Evolutionary conservation across 2,797 vertebrate genomes (phyloP), one percentile per base, ranked within the genome.

Genomic region (Poecilia gillii): DNA sequence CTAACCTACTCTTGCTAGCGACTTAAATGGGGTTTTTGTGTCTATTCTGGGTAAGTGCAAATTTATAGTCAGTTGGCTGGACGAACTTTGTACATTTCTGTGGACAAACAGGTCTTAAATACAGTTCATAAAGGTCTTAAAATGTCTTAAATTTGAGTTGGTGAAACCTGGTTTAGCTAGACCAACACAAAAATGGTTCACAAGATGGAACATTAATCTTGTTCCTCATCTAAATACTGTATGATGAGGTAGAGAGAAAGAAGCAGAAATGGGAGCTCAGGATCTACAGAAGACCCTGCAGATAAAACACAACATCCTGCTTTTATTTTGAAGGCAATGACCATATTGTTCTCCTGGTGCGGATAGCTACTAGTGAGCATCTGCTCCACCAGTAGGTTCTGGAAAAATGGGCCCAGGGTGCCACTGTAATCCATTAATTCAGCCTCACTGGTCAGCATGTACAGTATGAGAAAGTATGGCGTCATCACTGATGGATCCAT

Each of bases 351-450:
- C 45, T 77, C 70, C 79, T 73, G 76, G 71, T 59, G 79, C 64
- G 82, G 78, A 85, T 47, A 77, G 73, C 86, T 89, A 91, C 92
- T 88, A 83, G 84, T 9, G 90, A 94, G 92, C 94, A 95, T 90
- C 93, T 95, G 95, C 84, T 75, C 75, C 33, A 88, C 78, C 91
- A 81, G 89, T 78, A 68, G 93, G 94, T 87, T 82, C 82, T 82
- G 80, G 92, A 86, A 66, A 83, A 76, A 77, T 20, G 70, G 80
- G 74, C 74, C 86, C 14, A 39, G 84, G 86, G 84, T 71, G 75
- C 83, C 73, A 80, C 91, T 85, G 89, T 87, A 82, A 89, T 86
- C 87, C 89, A 93, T 94, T 94, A 90, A 84, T 92, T 94, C 92
- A 80, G 92, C 94, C 83, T 89, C 80, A 84, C 41, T 81, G 87